Conservation (phyloP, 2,797 vertebrate species). For the Chiroxiphia lanceolata region DNA sequence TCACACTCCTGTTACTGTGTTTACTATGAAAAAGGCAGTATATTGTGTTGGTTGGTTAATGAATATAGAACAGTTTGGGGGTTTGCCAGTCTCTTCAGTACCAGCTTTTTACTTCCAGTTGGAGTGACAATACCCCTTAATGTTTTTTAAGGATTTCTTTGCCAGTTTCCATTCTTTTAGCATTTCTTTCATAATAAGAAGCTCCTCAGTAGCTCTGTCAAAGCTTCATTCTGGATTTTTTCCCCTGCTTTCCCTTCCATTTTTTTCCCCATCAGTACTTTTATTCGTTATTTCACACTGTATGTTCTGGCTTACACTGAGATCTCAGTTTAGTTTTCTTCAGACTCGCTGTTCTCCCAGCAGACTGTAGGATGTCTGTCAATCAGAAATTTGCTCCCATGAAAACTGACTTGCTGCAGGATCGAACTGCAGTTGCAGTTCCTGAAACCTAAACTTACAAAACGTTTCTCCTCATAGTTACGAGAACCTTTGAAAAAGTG, state of each 20-base stretch:
- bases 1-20: not conserved
- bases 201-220: not conserved
- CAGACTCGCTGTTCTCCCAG: not conserved
- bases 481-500: not conserved
- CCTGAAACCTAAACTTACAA: not conserved
- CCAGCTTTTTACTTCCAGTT: not conserved
- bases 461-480: not conserved
- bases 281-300: accelerated
- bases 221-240: not conserved
- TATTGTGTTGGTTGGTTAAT: not conserved
- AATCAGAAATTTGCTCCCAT: not conserved
- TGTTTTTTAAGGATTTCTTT: not conserved
- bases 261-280: not conserved
- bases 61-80: not conserved
- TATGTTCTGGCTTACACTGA: not conserved
- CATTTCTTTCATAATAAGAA: not conserved
- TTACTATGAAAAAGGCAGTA: not conserved
- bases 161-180: not conserved
- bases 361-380: not conserved
- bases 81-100: not conserved
- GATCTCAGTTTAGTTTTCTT: not conserved
- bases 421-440: not conserved
- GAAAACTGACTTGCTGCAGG: not conserved
- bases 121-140: not conserved
- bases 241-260: accelerated